These are phyloP conservation scores for Eleginops maclovinus DNA, from an alignment of 2,113 vertebrate genomes.

Conservation along the genomic window DNA sequence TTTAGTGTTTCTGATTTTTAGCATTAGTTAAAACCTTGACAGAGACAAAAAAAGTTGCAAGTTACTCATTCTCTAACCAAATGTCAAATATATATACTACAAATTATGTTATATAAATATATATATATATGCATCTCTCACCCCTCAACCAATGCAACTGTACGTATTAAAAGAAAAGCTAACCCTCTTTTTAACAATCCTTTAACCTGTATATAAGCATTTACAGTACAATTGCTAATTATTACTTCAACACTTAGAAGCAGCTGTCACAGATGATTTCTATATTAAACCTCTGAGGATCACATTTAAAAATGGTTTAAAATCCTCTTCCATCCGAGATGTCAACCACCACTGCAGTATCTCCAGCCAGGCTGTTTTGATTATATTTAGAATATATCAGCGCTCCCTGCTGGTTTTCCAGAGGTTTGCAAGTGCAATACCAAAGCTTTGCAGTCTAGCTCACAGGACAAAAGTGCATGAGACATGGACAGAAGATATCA, in stretches of 20 bases:
- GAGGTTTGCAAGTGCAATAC: slow-evolving; percentile 31
- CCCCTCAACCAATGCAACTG: background rate
- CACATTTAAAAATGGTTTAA: background rate
- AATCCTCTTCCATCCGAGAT: background rate
- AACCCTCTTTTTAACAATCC: background rate
- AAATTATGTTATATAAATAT: too few relatives aligned
- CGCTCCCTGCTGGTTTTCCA: slow-evolving; percentile 50
- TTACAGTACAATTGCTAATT: background rate
- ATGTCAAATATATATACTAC: too few relatives aligned
- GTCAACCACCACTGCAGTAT: background rate
- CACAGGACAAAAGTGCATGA: slow-evolving; percentile 14
- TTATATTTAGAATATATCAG: slow-evolving; percentile 19
- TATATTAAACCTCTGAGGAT: slow-evolving; percentile 17
- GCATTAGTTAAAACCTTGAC: too few relatives aligned
- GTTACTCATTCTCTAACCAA: too few relatives aligned
- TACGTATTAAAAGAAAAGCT: background rate
- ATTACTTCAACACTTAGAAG: background rate
- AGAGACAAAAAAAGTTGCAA: too few relatives aligned
- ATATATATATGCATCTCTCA: too few relatives aligned
- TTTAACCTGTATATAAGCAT: background rate
- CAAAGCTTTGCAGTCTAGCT: slow-evolving; percentile 5
- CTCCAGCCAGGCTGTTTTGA: background rate
- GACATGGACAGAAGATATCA: background rate
- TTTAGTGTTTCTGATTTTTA: too few relatives aligned
- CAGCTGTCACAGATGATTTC: slow-evolving; percentile 19